Evolutionary conservation across 2,888 invertebrate species (phyloP).

Genomic region (Drosophila limbata): DNA sequence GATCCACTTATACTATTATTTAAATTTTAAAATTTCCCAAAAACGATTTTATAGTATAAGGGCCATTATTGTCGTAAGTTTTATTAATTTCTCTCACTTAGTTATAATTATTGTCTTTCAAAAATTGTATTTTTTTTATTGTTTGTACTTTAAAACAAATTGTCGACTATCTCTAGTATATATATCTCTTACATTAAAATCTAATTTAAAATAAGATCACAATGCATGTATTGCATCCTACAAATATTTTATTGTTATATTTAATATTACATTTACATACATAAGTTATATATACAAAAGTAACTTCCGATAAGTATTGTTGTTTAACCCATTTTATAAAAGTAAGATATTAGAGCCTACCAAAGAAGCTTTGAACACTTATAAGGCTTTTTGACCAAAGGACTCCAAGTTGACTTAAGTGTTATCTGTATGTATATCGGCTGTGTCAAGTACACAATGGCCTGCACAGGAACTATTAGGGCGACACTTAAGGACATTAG

Average conservation of each 20-base stretch:
- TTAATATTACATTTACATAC: constrained; percentile 18
- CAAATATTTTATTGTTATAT: constrained; percentile 30
- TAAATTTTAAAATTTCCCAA: constrained; percentile 1
- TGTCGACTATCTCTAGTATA: constrained; percentile 20
- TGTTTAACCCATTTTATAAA: constrained; percentile 4
- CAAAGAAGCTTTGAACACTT: constrained; percentile 53
- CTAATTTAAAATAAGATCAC: constrained; percentile 78
- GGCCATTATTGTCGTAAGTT: constrained; percentile 54
- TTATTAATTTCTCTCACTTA: constrained; percentile 5
- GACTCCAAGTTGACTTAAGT: constrained; percentile 25
- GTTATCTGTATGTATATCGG: constrained; percentile 13
- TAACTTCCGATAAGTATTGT: background rate
- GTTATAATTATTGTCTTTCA: constrained; percentile 65
- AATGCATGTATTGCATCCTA: constrained; percentile 54
- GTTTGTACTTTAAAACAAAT: constrained; percentile 58
- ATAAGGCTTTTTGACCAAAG: constrained; percentile 62
- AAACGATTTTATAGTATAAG: constrained; percentile 2
- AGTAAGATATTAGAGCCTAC: constrained; percentile 8
- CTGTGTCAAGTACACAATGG: background rate
- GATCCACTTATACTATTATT: background rate
- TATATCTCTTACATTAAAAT: constrained; percentile 42
- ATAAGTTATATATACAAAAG: constrained; percentile 4
- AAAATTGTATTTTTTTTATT: constrained; percentile 39
- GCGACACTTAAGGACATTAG: constrained; percentile 32
- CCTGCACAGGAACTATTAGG: constrained; percentile 43